Evolutionary conservation across 2,113 vertebrate species (phyloP).

Genomic region (Phainopepla nitens): DNA sequence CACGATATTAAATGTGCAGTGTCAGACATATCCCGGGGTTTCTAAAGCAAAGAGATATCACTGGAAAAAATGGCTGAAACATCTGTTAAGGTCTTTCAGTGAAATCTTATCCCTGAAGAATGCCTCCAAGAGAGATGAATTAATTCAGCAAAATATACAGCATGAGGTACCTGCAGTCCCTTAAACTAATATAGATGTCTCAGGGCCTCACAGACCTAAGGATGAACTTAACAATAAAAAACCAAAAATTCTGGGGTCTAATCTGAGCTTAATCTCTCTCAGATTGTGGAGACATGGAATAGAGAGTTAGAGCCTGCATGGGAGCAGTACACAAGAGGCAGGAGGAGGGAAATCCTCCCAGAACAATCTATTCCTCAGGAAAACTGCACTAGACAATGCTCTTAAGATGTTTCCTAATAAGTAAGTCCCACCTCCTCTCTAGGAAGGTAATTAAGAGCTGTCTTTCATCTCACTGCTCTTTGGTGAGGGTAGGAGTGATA

Average conservation of each 20-base stretch:
- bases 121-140: not conserved
- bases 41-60: not conserved
- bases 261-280: not conserved
- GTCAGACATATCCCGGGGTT: not conserved
- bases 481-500: not conserved
- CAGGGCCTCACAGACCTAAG: not conserved
- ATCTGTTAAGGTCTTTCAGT: not conserved
- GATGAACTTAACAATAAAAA: not conserved
- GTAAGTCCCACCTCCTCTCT: not conserved
- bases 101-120: not conserved
- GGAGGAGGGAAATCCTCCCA: not conserved
- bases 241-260: not conserved
- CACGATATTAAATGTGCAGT: not conserved
- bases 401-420: not conserved
- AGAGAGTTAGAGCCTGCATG: not conserved
- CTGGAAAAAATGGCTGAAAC: rapidly evolving
- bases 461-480: not conserved
- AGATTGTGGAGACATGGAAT: not conserved
- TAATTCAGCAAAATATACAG: not conserved
- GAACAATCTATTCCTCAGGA: not conserved
- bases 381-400: not conserved
- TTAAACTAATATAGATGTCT: not conserved
- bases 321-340: not conserved
- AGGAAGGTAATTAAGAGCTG: not conserved
- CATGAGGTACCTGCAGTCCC: not conserved